Conservation (phyloP, 2,888 invertebrate genomes). For the Hesperia comma region DNA sequence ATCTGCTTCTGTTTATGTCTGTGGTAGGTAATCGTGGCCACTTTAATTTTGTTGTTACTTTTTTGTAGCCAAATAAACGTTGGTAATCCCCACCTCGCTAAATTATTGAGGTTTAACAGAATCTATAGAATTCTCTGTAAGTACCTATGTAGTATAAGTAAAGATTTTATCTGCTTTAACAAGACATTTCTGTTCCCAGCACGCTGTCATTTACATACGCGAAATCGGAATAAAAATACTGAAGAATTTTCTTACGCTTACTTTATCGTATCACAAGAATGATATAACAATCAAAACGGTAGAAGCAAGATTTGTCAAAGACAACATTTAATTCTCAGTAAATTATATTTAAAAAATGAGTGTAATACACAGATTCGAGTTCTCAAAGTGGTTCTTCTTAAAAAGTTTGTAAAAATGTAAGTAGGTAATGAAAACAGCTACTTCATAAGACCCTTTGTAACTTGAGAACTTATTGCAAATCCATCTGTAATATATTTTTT, state of each 20-base stretch:
- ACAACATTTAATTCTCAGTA: conserved; percentile 8
- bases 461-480: conserved; percentile 27
- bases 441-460: conserved; percentile 24
- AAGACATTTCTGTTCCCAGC: conserved; percentile 21
- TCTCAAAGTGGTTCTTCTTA: conserved; percentile 12
- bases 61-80: too few relatives aligned
- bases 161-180: conserved; percentile 27
- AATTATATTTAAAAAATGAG: conserved; percentile 22
- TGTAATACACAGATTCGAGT: conserved; percentile 2
- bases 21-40: too few relatives aligned
- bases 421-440: conserved; percentile 29
- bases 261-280: background rate
- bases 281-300: background rate
- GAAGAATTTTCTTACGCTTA: conserved; percentile 9
- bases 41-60: too few relatives aligned
- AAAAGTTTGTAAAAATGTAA: conserved; percentile 25
- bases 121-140: conserved; percentile 5
- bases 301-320: conserved; percentile 10
- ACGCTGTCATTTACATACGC: conserved; percentile 25
- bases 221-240: conserved; percentile 19
- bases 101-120: background rate
- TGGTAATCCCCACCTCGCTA: background rate
- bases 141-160: conserved; percentile 22
- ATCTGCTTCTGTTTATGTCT: too few relatives aligned
- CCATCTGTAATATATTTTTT: background rate